These are phyloP conservation scores for Pocillopora grandis DNA, from an alignment of 92 coral and sea anemone species.

Conservation along the genomic window DNA sequence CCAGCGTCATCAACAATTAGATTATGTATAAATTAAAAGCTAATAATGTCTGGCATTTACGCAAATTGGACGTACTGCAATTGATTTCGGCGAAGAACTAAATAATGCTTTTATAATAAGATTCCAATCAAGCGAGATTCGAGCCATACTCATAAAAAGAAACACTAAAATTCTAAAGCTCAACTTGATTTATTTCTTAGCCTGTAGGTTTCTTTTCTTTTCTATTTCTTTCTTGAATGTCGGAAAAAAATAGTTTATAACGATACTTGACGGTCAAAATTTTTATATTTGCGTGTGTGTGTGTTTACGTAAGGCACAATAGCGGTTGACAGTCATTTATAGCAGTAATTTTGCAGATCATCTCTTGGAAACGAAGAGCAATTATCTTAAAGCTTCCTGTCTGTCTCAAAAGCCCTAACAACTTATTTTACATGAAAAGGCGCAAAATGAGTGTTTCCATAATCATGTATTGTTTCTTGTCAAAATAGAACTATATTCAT, in stretches of 20 bases:
- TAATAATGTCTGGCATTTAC: too few relatives aligned
- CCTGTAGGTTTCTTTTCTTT: background rate
- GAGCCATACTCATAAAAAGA: too few relatives aligned
- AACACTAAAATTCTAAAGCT: background rate
- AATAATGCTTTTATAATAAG: too few relatives aligned
- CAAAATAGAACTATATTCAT: background rate
- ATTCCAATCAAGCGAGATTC: too few relatives aligned
- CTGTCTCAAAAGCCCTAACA: background rate
- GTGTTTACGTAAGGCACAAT: background rate
- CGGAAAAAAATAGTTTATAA: background rate
- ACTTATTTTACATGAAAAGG: background rate
- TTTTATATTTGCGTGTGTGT: background rate
- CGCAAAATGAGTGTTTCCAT: background rate
- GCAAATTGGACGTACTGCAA: too few relatives aligned
- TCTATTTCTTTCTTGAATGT: background rate
- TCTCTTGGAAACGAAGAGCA: conserved; percentile 16
- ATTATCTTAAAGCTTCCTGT: conserved; percentile 12
- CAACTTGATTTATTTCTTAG: background rate
- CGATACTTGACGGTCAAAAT: background rate
- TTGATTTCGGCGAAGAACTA: too few relatives aligned
- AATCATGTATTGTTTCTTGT: background rate
- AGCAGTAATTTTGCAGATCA: background rate
- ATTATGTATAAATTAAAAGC: too few relatives aligned
- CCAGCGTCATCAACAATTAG: too few relatives aligned
- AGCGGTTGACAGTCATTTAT: background rate